Conservation (phyloP, 2,113 vertebrate species). For the Dolichotis patagonum region DNA sequence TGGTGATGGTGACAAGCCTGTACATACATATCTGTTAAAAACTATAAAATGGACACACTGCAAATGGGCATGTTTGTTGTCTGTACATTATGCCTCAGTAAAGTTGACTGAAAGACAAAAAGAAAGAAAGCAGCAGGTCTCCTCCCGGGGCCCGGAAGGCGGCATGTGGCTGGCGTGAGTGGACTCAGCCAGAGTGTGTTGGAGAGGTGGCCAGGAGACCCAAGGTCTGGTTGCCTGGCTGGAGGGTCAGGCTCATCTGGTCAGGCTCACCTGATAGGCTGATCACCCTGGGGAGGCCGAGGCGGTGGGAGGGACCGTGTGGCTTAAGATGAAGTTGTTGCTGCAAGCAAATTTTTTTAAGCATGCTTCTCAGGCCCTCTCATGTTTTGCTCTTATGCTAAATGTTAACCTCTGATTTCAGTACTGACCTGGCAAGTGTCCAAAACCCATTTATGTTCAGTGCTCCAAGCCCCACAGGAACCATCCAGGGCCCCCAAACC, state of each 20-base stretch:
- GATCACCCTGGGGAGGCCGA: neutral
- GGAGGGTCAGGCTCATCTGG: fast-evolving
- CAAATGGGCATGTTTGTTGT: neutral
- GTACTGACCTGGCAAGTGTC: neutral
- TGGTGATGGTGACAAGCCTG: neutral
- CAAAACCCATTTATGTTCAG: neutral
- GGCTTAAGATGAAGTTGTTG: neutral
- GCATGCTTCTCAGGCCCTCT: neutral
- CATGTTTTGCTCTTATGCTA: neutral
- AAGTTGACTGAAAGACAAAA: neutral
- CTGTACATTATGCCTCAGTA: neutral
- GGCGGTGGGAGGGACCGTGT: neutral
- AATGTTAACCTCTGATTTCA: constrained; percentile 49
- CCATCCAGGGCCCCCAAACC: neutral
- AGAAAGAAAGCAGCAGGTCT: neutral
- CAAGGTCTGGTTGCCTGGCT: neutral
- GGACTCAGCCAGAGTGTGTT: neutral
- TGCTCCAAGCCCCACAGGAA: neutral
- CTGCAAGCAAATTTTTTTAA: neutral
- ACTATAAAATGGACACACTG: neutral
- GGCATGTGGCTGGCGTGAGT: neutral
- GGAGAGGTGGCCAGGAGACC: too few relatives aligned
- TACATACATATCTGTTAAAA: neutral
- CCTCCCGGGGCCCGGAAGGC: neutral
- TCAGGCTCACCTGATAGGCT: too few relatives aligned